Conservation (phyloP, 2,113 vertebrate species). For the Cheirogaleus medius region DNA sequence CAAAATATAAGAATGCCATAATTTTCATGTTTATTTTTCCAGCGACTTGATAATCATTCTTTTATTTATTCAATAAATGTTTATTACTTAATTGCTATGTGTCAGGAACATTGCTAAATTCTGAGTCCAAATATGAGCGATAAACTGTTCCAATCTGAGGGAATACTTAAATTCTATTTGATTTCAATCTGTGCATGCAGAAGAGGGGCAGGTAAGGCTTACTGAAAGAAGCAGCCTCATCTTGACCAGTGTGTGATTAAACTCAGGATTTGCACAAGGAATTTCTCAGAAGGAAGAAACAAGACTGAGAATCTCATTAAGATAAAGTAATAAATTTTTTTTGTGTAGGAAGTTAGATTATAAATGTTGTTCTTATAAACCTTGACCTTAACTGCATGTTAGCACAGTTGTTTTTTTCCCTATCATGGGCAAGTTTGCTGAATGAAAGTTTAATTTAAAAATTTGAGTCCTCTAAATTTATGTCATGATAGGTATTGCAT, state of each 20-base stretch:
- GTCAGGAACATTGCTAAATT: not conserved
- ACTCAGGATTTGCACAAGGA: not conserved
- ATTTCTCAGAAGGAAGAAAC: not conserved
- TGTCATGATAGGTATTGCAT: not conserved
- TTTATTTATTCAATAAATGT: not conserved
- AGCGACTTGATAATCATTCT: not conserved
- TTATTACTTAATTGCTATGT: not conserved
- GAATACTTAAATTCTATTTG: not conserved
- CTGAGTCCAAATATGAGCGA: not conserved
- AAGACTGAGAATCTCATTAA: not conserved
- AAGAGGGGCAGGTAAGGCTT: not conserved
- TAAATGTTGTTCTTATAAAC: not conserved
- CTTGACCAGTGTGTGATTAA: not conserved
- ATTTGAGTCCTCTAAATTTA: not conserved
- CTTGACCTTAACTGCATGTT: not conserved
- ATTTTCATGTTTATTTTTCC: not conserved
- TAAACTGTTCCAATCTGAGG: not conserved
- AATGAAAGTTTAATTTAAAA: constrained; percentile 13
- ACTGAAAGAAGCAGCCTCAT: not conserved
- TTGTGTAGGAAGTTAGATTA: not conserved
- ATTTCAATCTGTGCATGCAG: not conserved
- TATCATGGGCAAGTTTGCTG: not conserved
- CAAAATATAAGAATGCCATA: not conserved
- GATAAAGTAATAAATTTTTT: not conserved
- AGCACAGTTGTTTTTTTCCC: not conserved